Evolutionary conservation across 2,113 vertebrate species (phyloP).

Genomic region (Perognathus longimembris): DNA sequence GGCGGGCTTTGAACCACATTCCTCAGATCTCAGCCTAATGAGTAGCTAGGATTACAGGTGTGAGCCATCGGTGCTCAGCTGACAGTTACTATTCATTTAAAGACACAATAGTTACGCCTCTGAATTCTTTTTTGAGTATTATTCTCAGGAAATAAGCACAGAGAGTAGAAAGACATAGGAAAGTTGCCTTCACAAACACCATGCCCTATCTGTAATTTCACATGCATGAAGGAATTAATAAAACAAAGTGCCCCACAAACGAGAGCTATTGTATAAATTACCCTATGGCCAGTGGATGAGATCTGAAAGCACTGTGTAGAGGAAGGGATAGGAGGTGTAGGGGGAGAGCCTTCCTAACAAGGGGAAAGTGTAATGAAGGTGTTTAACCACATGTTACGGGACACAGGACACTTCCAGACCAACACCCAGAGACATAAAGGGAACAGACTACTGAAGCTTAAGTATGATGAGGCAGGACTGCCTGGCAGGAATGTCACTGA

Average conservation of each 20-base stretch:
- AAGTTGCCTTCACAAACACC: neutral
- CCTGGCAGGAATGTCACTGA: neutral
- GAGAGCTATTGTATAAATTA: neutral
- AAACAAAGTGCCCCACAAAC: neutral
- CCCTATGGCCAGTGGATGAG: neutral
- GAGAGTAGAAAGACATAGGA: neutral
- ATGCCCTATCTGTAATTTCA: neutral
- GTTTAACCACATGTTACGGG: neutral
- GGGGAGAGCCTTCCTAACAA: no score
- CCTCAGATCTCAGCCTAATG: no score
- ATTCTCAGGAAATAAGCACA: neutral
- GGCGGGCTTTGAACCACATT: no score
- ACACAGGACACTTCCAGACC: neutral
- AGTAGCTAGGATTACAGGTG: no score
- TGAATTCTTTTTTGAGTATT: neutral
- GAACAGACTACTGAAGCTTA: neutral
- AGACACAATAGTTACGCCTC: neutral
- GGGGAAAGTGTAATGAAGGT: neutral
- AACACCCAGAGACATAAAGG: no score
- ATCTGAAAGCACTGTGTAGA: neutral
- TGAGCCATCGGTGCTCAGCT: no score
- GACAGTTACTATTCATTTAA: neutral
- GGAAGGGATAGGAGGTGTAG: no score
- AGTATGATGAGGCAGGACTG: no score
- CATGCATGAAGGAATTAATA: neutral